Evolutionary conservation across 2,888 invertebrate genomes (phyloP).

Genomic region (Lasioglossum pauxillum): DNA sequence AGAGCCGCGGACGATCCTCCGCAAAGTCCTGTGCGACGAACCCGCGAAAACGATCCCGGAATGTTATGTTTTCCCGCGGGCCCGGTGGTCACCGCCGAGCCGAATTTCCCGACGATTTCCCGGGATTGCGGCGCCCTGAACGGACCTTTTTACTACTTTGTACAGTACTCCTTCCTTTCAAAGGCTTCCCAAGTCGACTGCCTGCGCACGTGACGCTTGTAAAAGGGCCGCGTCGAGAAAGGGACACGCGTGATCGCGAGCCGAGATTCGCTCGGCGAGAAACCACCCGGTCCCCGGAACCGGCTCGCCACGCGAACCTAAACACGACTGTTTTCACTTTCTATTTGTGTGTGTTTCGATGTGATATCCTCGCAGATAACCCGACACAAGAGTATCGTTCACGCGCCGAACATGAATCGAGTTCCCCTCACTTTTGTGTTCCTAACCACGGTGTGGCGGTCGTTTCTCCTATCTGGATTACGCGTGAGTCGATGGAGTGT

Average conservation of each 20-base stretch:
- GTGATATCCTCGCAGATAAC: conserved; percentile 58
- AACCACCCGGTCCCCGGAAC: conserved; percentile 19
- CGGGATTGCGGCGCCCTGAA: neutral
- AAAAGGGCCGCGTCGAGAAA: neutral
- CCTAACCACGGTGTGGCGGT: conserved; percentile 39
- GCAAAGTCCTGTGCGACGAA: neutral
- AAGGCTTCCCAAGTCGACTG: conserved; percentile 10
- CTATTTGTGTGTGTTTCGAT: conserved; percentile 66
- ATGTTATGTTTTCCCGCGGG: neutral
- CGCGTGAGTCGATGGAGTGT: neutral
- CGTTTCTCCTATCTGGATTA: conserved; percentile 20
- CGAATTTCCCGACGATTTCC: neutral
- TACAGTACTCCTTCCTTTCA: conserved; percentile 51
- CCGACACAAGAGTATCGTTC: conserved; percentile 51
- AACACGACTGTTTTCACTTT: conserved; percentile 59
- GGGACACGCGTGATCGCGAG: neutral
- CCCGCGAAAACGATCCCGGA: neutral
- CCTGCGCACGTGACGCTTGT: conserved; percentile 5
- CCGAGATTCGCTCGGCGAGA: neutral
- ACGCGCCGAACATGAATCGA: conserved; percentile 29
- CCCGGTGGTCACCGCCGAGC: conserved; percentile 16
- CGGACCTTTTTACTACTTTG: conserved; percentile 46
- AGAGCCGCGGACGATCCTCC: neutral
- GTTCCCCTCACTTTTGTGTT: conserved; percentile 49
- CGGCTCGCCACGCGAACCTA: conserved; percentile 14